A percentile compares a stretch with the other conserved stretches of the same genome.
These are phyloP conservation scores for Acanthornis magna DNA, from an alignment of 2,797 vertebrate species.

Conservation along the genomic window DNA sequence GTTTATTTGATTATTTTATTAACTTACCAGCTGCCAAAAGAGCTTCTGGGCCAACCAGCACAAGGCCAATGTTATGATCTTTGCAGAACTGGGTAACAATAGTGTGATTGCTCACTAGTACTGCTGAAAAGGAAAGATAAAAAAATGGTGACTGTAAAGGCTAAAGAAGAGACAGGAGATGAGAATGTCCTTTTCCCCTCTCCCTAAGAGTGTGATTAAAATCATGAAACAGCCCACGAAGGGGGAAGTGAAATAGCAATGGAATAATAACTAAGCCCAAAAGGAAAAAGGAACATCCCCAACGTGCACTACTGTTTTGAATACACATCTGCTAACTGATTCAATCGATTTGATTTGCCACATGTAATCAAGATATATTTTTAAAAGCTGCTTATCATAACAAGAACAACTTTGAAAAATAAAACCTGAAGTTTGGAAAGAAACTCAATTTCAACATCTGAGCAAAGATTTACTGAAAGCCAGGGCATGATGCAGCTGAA, in stretches of 20 bases:
- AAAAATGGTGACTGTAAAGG: background rate
- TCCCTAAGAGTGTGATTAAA: background rate
- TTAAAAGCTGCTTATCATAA: background rate
- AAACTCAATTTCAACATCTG: background rate
- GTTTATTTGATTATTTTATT: background rate
- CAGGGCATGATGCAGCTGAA: background rate
- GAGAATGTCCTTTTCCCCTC: background rate
- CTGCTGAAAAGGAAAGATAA: conserved; percentile 69
- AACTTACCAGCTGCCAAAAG: conserved; percentile 81
- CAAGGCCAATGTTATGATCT: conserved; percentile 85
- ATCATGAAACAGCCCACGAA: background rate
- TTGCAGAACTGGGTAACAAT: conserved; percentile 89
- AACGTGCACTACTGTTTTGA: background rate
- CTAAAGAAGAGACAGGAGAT: background rate
- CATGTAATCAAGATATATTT: background rate
- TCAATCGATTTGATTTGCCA: background rate
- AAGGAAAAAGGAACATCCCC: background rate
- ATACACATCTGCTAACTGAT: background rate
- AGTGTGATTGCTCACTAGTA: conserved; percentile 83
- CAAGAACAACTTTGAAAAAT: background rate
- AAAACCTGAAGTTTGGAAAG: background rate
- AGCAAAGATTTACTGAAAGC: background rate
- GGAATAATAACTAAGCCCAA: background rate
- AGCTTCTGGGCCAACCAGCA: conserved; percentile 84
- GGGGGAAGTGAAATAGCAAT: background rate